Percentiles rank a stretch among this genome's conserved stretches.
phyloP scores from a whole-genome alignment of 2,113 vertebrate species.

The Galemys pyrenaicus region DNA sequence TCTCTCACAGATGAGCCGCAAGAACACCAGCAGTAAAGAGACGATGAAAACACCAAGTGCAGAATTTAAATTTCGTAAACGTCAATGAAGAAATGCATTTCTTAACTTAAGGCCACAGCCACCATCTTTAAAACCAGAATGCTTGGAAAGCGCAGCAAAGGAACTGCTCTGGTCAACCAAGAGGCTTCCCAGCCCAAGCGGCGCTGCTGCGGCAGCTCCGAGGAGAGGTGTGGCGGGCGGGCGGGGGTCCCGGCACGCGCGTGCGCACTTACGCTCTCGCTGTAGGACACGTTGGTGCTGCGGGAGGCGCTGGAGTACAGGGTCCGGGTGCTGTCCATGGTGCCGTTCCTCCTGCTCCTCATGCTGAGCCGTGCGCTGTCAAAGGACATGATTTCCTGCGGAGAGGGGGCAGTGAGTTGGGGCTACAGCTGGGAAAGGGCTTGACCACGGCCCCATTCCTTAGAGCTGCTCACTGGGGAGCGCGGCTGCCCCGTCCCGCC shows the following conservation, averaged over 20 bases:
- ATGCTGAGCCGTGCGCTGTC: conserved; percentile 69
- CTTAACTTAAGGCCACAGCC: too few species aligned
- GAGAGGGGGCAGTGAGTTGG: background rate
- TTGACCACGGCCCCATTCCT: background rate
- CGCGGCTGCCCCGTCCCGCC: fast-evolving
- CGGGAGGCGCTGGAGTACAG: conserved; percentile 82
- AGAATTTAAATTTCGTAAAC: background rate
- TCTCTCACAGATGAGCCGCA: fast-evolving
- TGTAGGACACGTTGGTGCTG: conserved; percentile 79
- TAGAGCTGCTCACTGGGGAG: fast-evolving
- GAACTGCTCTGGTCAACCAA: background rate
- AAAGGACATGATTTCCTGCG: conserved; percentile 60
- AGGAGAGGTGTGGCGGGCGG: too few species aligned
- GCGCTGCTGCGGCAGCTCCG: too few species aligned
- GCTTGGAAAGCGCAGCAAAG: background rate
- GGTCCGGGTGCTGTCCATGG: conserved; percentile 77
- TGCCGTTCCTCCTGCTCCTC: conserved; percentile 73
- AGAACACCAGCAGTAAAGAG: fast-evolving
- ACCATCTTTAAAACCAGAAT: background rate
- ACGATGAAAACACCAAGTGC: fast-evolving
- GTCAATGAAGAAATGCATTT: background rate
- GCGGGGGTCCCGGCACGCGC: fast-evolving
- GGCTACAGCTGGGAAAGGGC: background rate
- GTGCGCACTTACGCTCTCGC: conserved; percentile 75
- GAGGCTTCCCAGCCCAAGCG: too few species aligned